These are phyloP conservation scores for Euwallacea similis DNA, from an alignment of 1,140 invertebrate species.

Conservation along the genomic window DNA sequence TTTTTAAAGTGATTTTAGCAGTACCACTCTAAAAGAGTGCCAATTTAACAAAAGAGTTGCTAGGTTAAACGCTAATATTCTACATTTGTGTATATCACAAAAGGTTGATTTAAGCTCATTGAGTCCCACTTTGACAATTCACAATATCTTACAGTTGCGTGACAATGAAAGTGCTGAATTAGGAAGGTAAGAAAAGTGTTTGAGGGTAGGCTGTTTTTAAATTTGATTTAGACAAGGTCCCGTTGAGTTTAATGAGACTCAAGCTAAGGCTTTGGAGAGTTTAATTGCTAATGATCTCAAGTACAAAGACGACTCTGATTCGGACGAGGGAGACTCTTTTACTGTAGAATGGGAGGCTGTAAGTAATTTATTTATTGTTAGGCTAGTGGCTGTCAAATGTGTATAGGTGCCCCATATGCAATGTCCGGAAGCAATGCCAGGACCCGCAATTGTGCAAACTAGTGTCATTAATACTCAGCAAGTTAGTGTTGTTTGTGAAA, in stretches of 20 bases:
- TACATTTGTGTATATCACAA: slow-evolving; percentile 81
- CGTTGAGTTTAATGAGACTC: slow-evolving; percentile 59
- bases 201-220: background rate
- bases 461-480: slow-evolving; percentile 58
- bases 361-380: slow-evolving; percentile 33
- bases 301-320: slow-evolving; percentile 64
- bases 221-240: slow-evolving; percentile 57
- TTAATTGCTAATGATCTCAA: slow-evolving; percentile 62
- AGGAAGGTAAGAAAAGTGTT: slow-evolving; percentile 61
- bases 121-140: slow-evolving; percentile 70
- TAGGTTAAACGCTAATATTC: slow-evolving; percentile 77
- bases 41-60: slow-evolving; percentile 76
- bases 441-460: slow-evolving; percentile 44
- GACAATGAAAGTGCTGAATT: slow-evolving; percentile 67
- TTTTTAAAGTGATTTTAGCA: slow-evolving; percentile 73
- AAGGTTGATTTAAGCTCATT: slow-evolving; percentile 66
- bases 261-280: slow-evolving; percentile 63
- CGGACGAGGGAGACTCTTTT: slow-evolving; percentile 67
- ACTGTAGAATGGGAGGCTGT: slow-evolving; percentile 71
- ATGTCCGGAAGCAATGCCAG: slow-evolving; percentile 56
- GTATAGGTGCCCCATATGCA: slow-evolving; percentile 60
- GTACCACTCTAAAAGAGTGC: slow-evolving; percentile 63
- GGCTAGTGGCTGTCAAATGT: background rate
- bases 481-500: slow-evolving; percentile 48
- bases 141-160: slow-evolving; percentile 73